These are phyloP conservation scores for Dicerorhinus sumatrensis DNA, from an alignment of 2,113 vertebrate species.

Conservation along the genomic window DNA sequence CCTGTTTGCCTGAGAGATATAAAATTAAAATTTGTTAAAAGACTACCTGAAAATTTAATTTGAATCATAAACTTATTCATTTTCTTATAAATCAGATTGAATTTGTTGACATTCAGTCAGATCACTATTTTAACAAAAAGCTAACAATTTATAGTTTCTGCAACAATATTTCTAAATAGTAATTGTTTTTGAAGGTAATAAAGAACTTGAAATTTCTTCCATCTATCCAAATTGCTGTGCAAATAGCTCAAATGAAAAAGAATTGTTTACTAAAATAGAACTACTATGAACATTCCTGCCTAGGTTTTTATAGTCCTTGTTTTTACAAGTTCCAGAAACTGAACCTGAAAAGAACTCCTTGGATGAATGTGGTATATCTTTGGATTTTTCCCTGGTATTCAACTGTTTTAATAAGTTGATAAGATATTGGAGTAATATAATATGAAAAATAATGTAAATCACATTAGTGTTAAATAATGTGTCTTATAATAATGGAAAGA, in stretches of 20 bases:
- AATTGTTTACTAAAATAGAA: background rate
- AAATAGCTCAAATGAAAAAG: background rate
- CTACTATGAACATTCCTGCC: background rate
- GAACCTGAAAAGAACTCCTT: background rate
- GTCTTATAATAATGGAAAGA: background rate
- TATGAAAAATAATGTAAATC: background rate
- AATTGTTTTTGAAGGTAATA: background rate
- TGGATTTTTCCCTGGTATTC: background rate
- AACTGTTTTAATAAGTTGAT: background rate
- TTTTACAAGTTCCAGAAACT: background rate
- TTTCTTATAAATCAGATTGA: background rate
- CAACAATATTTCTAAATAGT: background rate
- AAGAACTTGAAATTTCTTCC: background rate
- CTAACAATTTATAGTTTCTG: background rate
- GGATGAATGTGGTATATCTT: background rate
- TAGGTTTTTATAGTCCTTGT: background rate
- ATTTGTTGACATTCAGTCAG: background rate
- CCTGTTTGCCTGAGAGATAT: background rate
- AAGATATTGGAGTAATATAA: background rate
- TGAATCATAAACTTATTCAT: background rate
- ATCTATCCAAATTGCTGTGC: background rate
- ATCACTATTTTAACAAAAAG: background rate
- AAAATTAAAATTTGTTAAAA: background rate
- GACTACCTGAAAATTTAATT: background rate
- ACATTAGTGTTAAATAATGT: background rate